Evolutionary conservation across 2,888 invertebrate species (phyloP), one percentile per base, ranked within the genome.

Genomic region (Antitype chi): DNA sequence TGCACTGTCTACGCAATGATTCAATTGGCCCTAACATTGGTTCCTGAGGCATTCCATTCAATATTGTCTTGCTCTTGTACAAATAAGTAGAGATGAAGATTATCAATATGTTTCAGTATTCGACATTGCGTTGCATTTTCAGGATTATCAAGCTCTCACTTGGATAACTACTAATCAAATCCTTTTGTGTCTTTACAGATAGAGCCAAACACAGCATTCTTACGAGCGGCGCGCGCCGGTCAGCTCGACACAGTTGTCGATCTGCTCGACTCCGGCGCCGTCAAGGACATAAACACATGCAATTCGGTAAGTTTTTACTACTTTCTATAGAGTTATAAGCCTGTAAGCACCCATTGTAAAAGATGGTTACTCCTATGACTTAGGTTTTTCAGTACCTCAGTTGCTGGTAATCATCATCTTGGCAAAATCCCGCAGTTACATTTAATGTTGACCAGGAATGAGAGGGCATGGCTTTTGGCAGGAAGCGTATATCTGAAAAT

Each of bases 191-290:
- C 82, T 97, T 38, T 97, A 57, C 97, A 99, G 99, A 98, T 98
- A 95, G 99, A 99, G 95, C 99, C 99, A 90, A 99, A 99, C 95
- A 99, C 99, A 92, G 99, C 99, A 89, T 99, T 99, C 96, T 97
- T 99, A 91, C 98, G 99, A 90, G 99, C 99, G 89, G 99, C 99
- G 84, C 98, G 99, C 90, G 99, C 99, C 85, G 99, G 99, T 67
- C 99, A 99, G 93, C 97, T 99, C 89, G 99, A 99, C 91, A 99
- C 99, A 95, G 99, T 99, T 47, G 97, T 99, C 91, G 99, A 99
- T 94, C 98, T 99, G 90, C 97, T 99, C 88, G 99, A 99, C 96
- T 97, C 97, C 59, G 97, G 97, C 79, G 98, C 98, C 81, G 98
- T 99, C 88, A 98, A 99, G 88, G 99, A 99, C 93, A 99, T 99